These are phyloP conservation scores for Argentina silus DNA, from an alignment of 2,797 vertebrate species.

Conservation along the genomic window DNA sequence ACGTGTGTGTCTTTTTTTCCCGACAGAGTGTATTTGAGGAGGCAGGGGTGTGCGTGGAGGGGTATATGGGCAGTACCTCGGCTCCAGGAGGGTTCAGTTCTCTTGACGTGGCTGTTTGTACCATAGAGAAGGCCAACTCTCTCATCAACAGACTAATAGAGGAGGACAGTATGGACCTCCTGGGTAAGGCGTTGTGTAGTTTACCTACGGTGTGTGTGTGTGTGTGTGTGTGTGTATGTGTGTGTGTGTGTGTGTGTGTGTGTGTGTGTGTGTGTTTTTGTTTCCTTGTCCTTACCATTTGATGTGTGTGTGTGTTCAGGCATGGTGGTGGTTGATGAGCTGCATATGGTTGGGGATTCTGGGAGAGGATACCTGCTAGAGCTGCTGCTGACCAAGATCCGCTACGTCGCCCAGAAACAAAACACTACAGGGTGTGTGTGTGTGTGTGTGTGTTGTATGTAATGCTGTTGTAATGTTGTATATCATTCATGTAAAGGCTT, in stretches of 20 bases:
- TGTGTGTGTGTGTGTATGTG: too few species aligned
- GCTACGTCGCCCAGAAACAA: conserved; percentile 84
- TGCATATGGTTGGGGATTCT: conserved; percentile 95
- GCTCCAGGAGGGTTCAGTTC: conserved; percentile 83
- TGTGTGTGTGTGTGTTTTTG: neutral
- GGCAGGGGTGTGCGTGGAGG: conserved; percentile 89
- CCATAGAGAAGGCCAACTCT: conserved; percentile 96
- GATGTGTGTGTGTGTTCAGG: conserved; percentile 68
- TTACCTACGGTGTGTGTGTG: neutral
- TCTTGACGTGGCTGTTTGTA: conserved; percentile 94
- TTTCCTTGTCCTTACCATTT: neutral
- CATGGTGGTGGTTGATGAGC: conserved; percentile 94
- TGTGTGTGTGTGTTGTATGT: neutral
- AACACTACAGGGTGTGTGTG: conserved; percentile 60
- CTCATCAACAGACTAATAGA: conserved; percentile 94
- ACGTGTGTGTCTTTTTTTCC: conserved; percentile 5
- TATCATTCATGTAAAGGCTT: neutral
- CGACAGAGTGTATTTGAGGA: conserved; percentile 93
- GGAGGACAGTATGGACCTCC: conserved; percentile 84
- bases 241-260: conserved; percentile 69
- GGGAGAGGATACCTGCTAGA: conserved; percentile 94
- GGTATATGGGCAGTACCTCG: conserved; percentile 91
- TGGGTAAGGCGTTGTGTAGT: conserved; percentile 79
- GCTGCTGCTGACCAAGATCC: conserved; percentile 93
- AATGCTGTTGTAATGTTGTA: neutral